These are phyloP conservation scores for Pristionchus exspectatus DNA, from an alignment of 2,888 invertebrate genomes.

Conservation along the genomic window DNA sequence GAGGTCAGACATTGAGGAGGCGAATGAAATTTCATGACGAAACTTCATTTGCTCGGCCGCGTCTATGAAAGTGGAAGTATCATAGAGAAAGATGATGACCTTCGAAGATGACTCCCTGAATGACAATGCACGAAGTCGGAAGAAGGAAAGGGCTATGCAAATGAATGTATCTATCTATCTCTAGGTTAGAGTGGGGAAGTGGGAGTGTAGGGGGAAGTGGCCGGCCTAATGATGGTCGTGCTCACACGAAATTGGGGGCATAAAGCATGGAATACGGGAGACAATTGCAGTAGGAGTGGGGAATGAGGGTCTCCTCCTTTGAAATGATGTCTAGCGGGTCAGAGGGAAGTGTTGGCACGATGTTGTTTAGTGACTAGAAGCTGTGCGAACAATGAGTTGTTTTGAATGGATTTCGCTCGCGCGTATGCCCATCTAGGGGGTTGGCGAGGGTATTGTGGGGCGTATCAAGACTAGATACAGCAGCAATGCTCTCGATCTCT, in stretches of 20 bases:
- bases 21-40: neutral
- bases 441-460: neutral
- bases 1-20: neutral
- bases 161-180: too few relatives aligned
- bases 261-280: neutral
- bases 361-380: neutral
- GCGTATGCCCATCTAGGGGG: neutral
- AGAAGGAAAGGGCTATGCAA: too few relatives aligned
- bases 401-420: slow-evolving; percentile 9
- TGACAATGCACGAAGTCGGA: too few relatives aligned
- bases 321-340: too few relatives aligned
- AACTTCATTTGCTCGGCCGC: neutral
- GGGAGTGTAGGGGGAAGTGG: neutral
- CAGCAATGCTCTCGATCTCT: neutral
- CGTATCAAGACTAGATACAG: too few relatives aligned
- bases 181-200: neutral
- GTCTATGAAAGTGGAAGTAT: slow-evolving; percentile 8
- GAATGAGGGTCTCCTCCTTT: neutral
- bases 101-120: too few relatives aligned
- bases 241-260: neutral
- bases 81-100: neutral
- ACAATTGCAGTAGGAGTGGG: neutral
- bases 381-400: slow-evolving; percentile 2
- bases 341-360: neutral
- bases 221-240: neutral